Evolutionary conservation across 2,797 vertebrate genomes (phyloP).

Genomic region (Ceyx erithaca): DNA sequence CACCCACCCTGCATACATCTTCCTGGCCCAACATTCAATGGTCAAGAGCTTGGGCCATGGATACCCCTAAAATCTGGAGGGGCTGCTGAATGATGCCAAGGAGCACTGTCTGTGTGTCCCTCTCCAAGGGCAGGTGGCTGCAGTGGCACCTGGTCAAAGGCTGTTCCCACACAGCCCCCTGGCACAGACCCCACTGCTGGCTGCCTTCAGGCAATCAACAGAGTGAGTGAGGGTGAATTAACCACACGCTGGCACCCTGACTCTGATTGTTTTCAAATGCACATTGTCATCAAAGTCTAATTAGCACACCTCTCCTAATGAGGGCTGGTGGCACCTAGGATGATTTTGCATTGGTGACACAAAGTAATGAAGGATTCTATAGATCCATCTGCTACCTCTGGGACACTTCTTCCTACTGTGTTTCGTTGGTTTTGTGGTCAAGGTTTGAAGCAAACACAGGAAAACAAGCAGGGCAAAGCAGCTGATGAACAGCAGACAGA

Average conservation of each 20-base stretch:
- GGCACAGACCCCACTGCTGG: not conserved
- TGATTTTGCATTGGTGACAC: not conserved
- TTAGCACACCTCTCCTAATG: constrained; percentile 56
- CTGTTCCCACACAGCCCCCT: not conserved
- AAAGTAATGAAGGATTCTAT: constrained; percentile 36
- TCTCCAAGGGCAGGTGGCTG: not conserved
- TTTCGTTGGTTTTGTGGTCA: constrained; percentile 34
- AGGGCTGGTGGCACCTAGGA: constrained; percentile 24
- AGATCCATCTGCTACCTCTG: not conserved
- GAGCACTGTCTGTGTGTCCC: not conserved
- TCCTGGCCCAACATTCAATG: not conserved
- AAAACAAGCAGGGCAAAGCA: constrained; percentile 31
- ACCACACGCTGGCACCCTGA: constrained; percentile 55
- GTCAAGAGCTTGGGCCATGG: not conserved
- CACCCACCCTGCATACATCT: not conserved
- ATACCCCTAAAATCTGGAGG: not conserved
- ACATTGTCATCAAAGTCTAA: constrained; percentile 58
- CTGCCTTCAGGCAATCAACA: constrained; percentile 16
- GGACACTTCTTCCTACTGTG: not conserved
- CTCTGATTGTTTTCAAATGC: constrained; percentile 75
- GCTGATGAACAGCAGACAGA: constrained; percentile 49
- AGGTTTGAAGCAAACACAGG: constrained; percentile 50
- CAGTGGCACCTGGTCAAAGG: not conserved
- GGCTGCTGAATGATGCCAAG: not conserved
- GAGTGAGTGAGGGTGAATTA: constrained; percentile 11